Conservation (phyloP, 2,797 vertebrate genomes). For the Xyrichtys novacula region DNA sequence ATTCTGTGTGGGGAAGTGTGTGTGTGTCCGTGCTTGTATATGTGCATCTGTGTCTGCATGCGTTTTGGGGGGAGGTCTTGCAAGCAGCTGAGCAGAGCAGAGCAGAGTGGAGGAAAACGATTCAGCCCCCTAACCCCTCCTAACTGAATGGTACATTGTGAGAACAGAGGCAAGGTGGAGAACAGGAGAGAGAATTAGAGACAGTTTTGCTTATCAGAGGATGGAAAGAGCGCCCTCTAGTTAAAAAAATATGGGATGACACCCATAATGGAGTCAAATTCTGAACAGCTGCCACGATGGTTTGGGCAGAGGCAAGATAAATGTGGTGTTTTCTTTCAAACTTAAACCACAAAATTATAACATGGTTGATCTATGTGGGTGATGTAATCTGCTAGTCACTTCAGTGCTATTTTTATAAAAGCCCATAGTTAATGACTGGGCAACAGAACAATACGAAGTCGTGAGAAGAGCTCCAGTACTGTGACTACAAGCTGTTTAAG, state of each 20-base stretch:
- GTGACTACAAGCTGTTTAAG: too few species aligned
- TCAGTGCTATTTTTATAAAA: too few species aligned
- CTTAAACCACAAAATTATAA: too few species aligned
- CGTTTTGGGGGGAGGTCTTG: conserved; percentile 23
- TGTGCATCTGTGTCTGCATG: conserved; percentile 18
- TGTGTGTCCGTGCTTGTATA: not conserved
- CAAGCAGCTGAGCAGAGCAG: conserved; percentile 48
- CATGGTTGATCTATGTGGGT: too few species aligned
- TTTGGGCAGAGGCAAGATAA: not conserved
- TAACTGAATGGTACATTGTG: conserved; percentile 17
- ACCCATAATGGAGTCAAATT: not conserved
- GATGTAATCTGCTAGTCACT: too few species aligned
- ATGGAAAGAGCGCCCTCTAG: conserved; percentile 56
- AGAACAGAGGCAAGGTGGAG: conserved; percentile 19
- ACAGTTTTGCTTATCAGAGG: not conserved
- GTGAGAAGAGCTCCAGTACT: too few species aligned
- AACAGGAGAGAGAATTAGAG: not conserved
- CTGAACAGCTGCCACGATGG: too few species aligned
- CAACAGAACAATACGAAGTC: too few species aligned
- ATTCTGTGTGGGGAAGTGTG: conserved; percentile 58
- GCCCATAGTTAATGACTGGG: too few species aligned
- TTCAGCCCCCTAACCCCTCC: conserved; percentile 47
- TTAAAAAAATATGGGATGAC: conserved; percentile 12
- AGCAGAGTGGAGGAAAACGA: conserved; percentile 47
- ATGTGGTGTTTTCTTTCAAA: too few species aligned